A percentile compares a stretch with the other conserved stretches of the same genome.
phyloP scores from a whole-genome alignment of 2,888 invertebrate genomes.

The Gnatocerus cornutus region DNA sequence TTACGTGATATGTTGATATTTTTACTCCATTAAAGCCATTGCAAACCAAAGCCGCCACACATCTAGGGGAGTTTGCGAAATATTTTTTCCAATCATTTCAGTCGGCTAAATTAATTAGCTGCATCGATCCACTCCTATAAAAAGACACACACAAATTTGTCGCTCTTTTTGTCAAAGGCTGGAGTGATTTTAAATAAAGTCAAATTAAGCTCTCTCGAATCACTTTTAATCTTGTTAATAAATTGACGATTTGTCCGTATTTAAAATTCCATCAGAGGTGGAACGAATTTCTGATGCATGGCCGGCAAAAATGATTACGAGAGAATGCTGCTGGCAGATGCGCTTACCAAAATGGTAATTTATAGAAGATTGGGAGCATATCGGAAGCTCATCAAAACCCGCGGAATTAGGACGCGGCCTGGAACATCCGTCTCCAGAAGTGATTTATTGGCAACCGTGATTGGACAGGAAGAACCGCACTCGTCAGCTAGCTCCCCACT shows the following conservation, averaged over 20 bases:
- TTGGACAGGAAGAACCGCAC: constrained; percentile 58
- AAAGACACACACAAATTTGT: constrained; percentile 4
- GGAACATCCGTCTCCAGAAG: constrained; percentile 63
- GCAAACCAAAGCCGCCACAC: no score
- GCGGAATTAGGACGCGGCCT: constrained; percentile 66
- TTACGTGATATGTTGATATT: no score
- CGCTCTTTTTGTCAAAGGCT: constrained; percentile 4
- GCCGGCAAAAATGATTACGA: constrained; percentile 64
- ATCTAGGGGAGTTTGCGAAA: no score
- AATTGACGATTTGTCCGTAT: constrained; percentile 43
- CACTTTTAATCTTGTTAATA: constrained; percentile 44
- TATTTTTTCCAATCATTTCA: no score
- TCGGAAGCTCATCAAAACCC: constrained; percentile 69
- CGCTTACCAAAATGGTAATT: constrained; percentile 65
- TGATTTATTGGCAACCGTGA: constrained; percentile 63
- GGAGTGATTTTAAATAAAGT: constrained; percentile 34
- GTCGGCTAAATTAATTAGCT: not conserved
- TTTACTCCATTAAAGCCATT: no score
- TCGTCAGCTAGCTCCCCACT: constrained; percentile 50
- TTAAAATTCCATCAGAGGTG: constrained; percentile 48
- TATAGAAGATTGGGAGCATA: constrained; percentile 67
- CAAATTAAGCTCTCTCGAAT: constrained; percentile 31
- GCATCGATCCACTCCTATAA: constrained; percentile 13
- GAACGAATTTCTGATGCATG: constrained; percentile 55
- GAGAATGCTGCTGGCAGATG: constrained; percentile 62